These are phyloP conservation scores for Macaria liturata DNA, from an alignment of 2,888 invertebrate genomes.

Conservation along the genomic window DNA sequence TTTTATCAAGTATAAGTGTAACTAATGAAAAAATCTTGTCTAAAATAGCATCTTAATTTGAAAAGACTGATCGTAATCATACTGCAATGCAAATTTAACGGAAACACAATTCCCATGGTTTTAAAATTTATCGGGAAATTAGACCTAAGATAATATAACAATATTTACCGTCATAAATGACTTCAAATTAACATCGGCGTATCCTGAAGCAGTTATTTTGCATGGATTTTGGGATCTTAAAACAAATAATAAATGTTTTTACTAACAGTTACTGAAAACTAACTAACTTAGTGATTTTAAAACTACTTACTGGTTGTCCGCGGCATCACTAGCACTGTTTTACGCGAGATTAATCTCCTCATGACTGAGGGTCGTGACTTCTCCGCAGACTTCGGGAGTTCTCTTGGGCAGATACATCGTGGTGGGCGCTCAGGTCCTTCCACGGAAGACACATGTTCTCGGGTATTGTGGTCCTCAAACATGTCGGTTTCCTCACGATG, in stretches of 20 bases:
- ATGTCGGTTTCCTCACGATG: too few species aligned
- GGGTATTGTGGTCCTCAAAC: too few species aligned
- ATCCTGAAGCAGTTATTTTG: constrained; percentile 57
- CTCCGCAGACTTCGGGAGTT: too few species aligned
- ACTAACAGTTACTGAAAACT: background rate
- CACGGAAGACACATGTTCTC: too few species aligned
- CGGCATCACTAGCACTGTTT: too few species aligned
- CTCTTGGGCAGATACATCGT: too few species aligned
- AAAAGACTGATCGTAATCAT: background rate
- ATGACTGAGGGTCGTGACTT: too few species aligned
- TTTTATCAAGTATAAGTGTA: background rate
- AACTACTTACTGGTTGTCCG: too few species aligned
- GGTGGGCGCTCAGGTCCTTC: too few species aligned
- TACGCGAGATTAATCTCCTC: background rate
- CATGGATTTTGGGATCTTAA: constrained; percentile 57
- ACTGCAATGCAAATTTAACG: too few species aligned
- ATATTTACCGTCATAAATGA: constrained; percentile 47
- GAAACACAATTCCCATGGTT: too few species aligned
- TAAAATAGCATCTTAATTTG: background rate
- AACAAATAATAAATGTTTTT: constrained; percentile 25
- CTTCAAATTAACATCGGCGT: constrained; percentile 58
- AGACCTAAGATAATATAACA: constrained; percentile 1
- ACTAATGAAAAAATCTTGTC: background rate
- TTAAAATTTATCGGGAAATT: background rate
- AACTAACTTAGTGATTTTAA: background rate